These are phyloP conservation scores for Bombus balteatus DNA, from an alignment of 1,140 invertebrate genomes.

Conservation along the genomic window DNA sequence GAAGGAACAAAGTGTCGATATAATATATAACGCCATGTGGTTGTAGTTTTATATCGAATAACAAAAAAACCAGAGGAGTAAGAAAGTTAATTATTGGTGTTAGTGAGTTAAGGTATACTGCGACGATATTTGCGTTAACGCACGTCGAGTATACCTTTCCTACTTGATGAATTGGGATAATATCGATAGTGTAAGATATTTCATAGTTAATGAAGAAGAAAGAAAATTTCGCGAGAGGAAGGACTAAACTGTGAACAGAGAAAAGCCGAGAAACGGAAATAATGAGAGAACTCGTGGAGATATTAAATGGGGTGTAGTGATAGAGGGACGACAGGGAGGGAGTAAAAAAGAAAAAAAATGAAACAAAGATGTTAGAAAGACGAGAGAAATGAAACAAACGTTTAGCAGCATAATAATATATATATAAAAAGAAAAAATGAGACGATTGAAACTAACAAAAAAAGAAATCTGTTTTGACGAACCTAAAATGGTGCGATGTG, in stretches of 20 bases:
- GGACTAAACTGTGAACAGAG: constrained; percentile 16
- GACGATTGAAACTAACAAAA: constrained; percentile 25
- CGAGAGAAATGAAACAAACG: constrained; percentile 43
- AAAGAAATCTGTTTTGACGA: constrained; percentile 66
- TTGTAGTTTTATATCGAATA: constrained; percentile 79
- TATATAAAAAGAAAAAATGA: constrained; percentile 44
- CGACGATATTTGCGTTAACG: constrained; percentile 51
- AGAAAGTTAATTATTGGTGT: constrained; percentile 78
- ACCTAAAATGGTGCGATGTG: constrained; percentile 71
- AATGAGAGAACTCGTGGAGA: constrained; percentile 9
- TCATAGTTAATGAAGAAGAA: constrained; percentile 73
- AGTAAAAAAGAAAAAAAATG: neutral
- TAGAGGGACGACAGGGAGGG: neutral
- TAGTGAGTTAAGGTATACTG: constrained; percentile 72
- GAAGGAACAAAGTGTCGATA: constrained; percentile 60
- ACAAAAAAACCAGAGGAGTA: constrained; percentile 57
- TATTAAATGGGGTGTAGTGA: constrained; percentile 20
- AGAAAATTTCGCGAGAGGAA: constrained; percentile 11
- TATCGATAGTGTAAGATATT: constrained; percentile 80
- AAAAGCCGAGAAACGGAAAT: neutral
- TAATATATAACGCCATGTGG: constrained; percentile 51
- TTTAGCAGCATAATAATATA: constrained; percentile 75
- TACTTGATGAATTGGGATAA: constrained; percentile 77
- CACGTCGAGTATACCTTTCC: constrained; percentile 68
- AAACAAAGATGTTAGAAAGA: constrained; percentile 1